Evolutionary conservation across 30 jellyfish, hydroid and myxozoan species (phyloP).

Genomic region (Pseudorhiza aurosa): DNA sequence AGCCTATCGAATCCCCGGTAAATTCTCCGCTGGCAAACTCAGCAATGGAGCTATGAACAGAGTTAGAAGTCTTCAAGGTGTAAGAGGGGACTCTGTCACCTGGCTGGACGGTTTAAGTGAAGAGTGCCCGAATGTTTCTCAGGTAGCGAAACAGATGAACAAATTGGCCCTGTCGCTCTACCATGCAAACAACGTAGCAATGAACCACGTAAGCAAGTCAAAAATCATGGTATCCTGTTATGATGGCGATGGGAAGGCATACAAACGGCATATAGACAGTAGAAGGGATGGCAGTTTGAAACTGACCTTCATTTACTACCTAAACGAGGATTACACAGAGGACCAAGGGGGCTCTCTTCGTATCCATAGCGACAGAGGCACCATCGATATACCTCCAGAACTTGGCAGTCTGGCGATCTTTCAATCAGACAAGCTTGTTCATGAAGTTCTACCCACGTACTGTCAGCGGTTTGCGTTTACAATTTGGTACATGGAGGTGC

Average conservation of each 20-base stretch:
- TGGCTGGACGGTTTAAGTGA: constrained; percentile 40
- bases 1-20: constrained; percentile 14
- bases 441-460: constrained; percentile 47
- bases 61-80: constrained; percentile 4
- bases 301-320: constrained; percentile 29
- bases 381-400: constrained; percentile 44
- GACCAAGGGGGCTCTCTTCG: constrained; percentile 65
- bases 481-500: constrained; percentile 65
- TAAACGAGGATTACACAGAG: constrained; percentile 8
- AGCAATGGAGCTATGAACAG: constrained; percentile 24
- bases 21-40: constrained; percentile 48
- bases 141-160: constrained; percentile 49
- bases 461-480: constrained; percentile 46
- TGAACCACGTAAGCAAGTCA: constrained; percentile 46
- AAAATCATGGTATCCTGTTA: constrained; percentile 62
- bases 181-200: constrained; percentile 8
- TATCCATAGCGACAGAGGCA: constrained; percentile 4
- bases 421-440: constrained; percentile 45
- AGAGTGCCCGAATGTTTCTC: constrained; percentile 8
- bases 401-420: constrained; percentile 46
- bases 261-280: constrained; percentile 62
- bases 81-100: constrained; percentile 58
- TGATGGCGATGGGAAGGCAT: constrained; percentile 45
- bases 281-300: constrained; percentile 40
- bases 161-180: constrained; percentile 46